A percentile compares a stretch with the other conserved stretches of the same genome.
Evolutionary conservation across 2,888 invertebrate species (phyloP).

Genomic region (Cephus pulcher): DNA sequence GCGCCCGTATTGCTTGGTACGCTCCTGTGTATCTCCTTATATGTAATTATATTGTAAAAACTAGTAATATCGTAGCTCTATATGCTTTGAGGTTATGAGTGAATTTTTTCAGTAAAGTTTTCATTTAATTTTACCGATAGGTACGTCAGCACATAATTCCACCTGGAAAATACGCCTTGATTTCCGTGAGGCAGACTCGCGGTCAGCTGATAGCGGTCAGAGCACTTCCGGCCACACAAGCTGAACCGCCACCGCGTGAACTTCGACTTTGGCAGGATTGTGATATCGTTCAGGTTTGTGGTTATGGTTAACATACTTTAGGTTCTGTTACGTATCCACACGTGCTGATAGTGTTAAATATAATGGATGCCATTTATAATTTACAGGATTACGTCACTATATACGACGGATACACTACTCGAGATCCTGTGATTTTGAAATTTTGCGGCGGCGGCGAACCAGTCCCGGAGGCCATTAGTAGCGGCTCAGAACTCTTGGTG

Average conservation of each 20-base stretch:
- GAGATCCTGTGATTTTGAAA: slow-evolving; percentile 88
- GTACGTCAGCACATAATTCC: slow-evolving; percentile 81
- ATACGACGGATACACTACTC: slow-evolving; percentile 89
- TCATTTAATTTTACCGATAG: slow-evolving; percentile 34
- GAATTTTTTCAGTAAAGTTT: background rate
- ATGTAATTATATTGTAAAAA: background rate
- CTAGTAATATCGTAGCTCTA: background rate
- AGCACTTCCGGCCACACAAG: slow-evolving; percentile 79
- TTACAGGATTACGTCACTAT: slow-evolving; percentile 85
- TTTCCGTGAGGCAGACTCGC: slow-evolving; percentile 86
- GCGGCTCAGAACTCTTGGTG: slow-evolving; percentile 88
- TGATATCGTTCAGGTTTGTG: slow-evolving; percentile 79
- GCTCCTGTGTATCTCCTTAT: background rate
- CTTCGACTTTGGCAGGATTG: slow-evolving; percentile 81
- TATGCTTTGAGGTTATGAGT: background rate
- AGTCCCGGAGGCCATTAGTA: slow-evolving; percentile 87
- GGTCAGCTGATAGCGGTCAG: slow-evolving; percentile 88
- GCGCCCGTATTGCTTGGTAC: background rate
- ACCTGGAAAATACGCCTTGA: slow-evolving; percentile 87
- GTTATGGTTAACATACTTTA: background rate
- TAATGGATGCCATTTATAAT: background rate
- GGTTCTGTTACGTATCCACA: background rate
- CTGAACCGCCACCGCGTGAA: slow-evolving; percentile 68
- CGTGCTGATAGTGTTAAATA: background rate
- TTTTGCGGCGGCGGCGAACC: slow-evolving; percentile 92